phyloP scores from a whole-genome alignment of 2,113 vertebrate genomes.

The Pluvianellus socialis region DNA sequence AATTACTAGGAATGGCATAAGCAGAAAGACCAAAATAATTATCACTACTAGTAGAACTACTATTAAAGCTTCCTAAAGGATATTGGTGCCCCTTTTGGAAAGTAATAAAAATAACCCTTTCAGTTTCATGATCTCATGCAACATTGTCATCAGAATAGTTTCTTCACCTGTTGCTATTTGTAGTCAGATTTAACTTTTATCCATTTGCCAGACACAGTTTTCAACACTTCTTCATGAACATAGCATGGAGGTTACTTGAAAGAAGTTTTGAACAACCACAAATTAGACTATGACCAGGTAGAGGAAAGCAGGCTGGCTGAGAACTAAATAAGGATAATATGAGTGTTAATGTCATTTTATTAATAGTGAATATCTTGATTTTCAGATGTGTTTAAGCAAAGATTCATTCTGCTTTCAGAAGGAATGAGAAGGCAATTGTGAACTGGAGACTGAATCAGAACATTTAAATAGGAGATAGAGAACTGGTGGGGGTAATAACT shows the following conservation, averaged over 20 bases:
- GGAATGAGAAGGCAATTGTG: not conserved
- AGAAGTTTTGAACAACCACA: not conserved
- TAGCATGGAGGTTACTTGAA: not conserved
- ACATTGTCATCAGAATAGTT: not conserved
- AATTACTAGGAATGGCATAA: not conserved
- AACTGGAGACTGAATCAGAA: not conserved
- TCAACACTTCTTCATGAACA: not conserved
- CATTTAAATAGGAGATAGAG: not conserved
- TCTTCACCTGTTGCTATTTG: not conserved
- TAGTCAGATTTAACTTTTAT: not conserved
- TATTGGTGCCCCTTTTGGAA: not conserved
- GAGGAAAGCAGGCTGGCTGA: not conserved
- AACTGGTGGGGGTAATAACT: not conserved
- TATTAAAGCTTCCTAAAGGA: not conserved
- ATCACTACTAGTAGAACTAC: not conserved
- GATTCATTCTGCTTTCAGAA: not conserved
- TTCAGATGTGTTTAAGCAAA: not conserved
- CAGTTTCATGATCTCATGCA: not conserved
- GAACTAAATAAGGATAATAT: not conserved
- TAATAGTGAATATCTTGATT: not conserved
- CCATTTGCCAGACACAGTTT: not conserved
- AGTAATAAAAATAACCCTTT: not conserved
- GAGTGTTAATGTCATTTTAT: not conserved
- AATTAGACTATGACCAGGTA: not conserved
- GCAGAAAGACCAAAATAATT: not conserved